Evolutionary conservation across 2,888 invertebrate species (phyloP), one percentile per base, ranked within the genome.

Genomic region (Cephus runcator): DNA sequence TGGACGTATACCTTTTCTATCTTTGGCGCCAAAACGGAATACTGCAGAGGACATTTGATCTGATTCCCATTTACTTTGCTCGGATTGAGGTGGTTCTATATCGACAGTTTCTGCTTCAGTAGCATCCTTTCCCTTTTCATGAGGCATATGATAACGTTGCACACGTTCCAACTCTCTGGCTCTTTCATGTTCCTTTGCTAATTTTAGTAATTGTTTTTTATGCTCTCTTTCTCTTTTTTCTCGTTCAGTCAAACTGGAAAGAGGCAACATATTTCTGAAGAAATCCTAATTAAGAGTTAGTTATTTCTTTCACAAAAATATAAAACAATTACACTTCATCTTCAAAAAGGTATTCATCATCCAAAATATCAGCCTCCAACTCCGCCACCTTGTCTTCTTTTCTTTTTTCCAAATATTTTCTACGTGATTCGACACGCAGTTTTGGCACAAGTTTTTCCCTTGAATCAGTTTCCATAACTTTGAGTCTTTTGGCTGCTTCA

Each of bases 301-400:
- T 56, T 23, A 56, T 15, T 1, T 56, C 9, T 56, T 56, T 56
- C 56, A 56, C 75, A 36, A 69, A 76, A 35, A 69, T 79, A 15
- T 73, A 69, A 79, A 77, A 69, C 76, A 93, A 95, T 94, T 94
- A 98, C 96, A 96, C 94, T 89, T 95, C 94, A 82, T 97, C 97
- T 77, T 96, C 96, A 92, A 99, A 99, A 0, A 99, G 93, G 90
- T 97, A 98, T 92, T 99, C 98, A 93, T 99, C 99, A 92, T 99
- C 99, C 74, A 95, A 93, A 79, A 99, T 97, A 89, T 98, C 98
- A 11, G 96, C 97, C 92, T 99, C 99, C 76, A 99, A 92, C 91
- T 99, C 99, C 12, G 96, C 95, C 68, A 99, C 95, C 93, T 99
- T 99, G 89, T 99, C 99, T 79, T 96, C 97, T 92, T 98, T 98